Percentiles rank a stretch among this genome's conserved stretches.
phyloP scores from a whole-genome alignment of 2,888 invertebrate species.

The Atethmia centrago region DNA sequence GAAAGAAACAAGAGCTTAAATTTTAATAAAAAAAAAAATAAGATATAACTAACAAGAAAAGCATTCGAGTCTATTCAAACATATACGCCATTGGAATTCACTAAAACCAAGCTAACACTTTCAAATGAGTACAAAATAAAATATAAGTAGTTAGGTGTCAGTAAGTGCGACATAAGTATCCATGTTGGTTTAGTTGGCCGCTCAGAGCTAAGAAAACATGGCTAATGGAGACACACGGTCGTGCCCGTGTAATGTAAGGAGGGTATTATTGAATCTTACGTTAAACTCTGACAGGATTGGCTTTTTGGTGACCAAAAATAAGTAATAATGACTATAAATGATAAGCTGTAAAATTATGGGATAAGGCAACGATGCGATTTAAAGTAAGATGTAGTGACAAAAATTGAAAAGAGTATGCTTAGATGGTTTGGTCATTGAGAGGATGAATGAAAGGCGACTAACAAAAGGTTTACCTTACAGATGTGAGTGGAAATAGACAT shows the following conservation, averaged over 20 bases:
- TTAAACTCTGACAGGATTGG: background rate
- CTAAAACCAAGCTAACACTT: slow-evolving; percentile 4
- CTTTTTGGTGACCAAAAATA: background rate
- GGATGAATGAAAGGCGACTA: no score
- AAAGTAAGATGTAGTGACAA: no score
- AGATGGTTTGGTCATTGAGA: no score
- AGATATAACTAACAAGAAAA: background rate
- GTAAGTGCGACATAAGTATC: slow-evolving; percentile 45
- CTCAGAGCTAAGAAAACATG: slow-evolving; percentile 70
- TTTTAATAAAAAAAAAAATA: background rate
- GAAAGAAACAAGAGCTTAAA: background rate
- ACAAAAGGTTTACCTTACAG: no score
- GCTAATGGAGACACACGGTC: slow-evolving; percentile 68
- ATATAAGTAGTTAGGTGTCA: slow-evolving; percentile 35
- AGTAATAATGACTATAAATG: no score
- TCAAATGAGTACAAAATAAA: slow-evolving; percentile 47
- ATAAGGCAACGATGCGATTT: no score
- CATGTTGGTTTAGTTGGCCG: slow-evolving; percentile 67
- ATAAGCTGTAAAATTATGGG: no score
- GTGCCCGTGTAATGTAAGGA: slow-evolving; percentile 41
- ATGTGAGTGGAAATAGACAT: no score
- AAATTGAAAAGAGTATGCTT: no score
- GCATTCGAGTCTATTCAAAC: background rate
- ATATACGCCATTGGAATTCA: background rate
- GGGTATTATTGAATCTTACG: slow-evolving; percentile 20